Conservation (phyloP, 2,113 vertebrate genomes). For the Pycnonotus jocosus region DNA sequence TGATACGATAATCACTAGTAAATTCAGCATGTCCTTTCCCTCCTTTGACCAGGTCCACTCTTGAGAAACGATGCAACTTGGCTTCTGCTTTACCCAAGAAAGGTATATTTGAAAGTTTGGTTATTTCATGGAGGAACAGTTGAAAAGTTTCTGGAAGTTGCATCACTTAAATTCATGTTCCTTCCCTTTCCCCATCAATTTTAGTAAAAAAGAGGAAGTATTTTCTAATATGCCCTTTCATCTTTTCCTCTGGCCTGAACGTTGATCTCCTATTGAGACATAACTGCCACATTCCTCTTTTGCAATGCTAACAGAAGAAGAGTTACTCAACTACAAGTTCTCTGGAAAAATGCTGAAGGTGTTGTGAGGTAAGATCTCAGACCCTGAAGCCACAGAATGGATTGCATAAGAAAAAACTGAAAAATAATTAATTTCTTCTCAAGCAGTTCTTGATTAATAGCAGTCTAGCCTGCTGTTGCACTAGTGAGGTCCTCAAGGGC, state of each 20-base stretch:
- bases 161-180: background rate
- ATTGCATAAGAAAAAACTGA: background rate
- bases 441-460: background rate
- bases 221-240: background rate
- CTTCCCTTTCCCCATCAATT: background rate
- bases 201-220: background rate
- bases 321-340: background rate
- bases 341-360: background rate
- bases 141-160: background rate
- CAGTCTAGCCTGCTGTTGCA: background rate
- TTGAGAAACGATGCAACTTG: background rate
- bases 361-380: background rate
- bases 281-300: background rate
- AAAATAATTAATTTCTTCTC: background rate
- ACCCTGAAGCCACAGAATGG: background rate
- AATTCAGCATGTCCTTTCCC: background rate
- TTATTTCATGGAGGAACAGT: background rate
- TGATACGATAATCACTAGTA: background rate
- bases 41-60: background rate
- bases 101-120: background rate
- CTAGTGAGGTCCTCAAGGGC: constrained; percentile 6
- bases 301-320: background rate
- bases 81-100: background rate
- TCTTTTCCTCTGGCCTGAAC: background rate
- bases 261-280: background rate